Conservation (phyloP, 2,888 invertebrate species). For the Perdita meconis region DNA sequence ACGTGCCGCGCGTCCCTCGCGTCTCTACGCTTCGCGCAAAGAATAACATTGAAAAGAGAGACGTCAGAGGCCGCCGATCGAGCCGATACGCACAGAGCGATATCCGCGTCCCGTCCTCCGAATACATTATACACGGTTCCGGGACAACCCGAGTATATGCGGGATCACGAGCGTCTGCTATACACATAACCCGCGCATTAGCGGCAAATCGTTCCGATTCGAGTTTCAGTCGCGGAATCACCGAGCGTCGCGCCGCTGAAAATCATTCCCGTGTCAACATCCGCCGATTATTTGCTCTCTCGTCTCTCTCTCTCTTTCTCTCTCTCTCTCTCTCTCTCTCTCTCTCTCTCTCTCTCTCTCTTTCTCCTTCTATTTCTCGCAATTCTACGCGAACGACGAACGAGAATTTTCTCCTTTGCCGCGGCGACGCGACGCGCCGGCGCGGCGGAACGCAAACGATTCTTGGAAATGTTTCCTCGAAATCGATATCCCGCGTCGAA, state of each 20-base stretch:
- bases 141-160: slow-evolving; percentile 73
- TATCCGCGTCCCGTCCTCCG: slow-evolving; percentile 61
- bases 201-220: slow-evolving; percentile 51
- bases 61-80: slow-evolving; percentile 65
- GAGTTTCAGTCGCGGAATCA: slow-evolving; percentile 8
- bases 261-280: slow-evolving; percentile 51
- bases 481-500: slow-evolving; percentile 8
- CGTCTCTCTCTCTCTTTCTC: slow-evolving; percentile 7
- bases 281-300: slow-evolving; percentile 38
- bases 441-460: too few species aligned
- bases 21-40: slow-evolving; percentile 32
- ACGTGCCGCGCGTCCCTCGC: slow-evolving; percentile 1
- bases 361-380: too few species aligned
- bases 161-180: slow-evolving; percentile 69
- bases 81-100: slow-evolving; percentile 70
- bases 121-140: slow-evolving; percentile 72
- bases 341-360: slow-evolving; percentile 1
- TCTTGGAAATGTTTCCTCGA: slow-evolving; percentile 24
- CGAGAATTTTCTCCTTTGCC: neutral
- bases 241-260: slow-evolving; percentile 3
- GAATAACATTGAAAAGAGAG: slow-evolving; percentile 71
- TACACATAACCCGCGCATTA: slow-evolving; percentile 40
- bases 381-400: too few species aligned
- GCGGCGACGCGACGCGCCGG: neutral
- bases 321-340: neutral